Evolutionary conservation across 2,113 vertebrate species (phyloP).

Genomic region (Python bivittatus): DNA sequence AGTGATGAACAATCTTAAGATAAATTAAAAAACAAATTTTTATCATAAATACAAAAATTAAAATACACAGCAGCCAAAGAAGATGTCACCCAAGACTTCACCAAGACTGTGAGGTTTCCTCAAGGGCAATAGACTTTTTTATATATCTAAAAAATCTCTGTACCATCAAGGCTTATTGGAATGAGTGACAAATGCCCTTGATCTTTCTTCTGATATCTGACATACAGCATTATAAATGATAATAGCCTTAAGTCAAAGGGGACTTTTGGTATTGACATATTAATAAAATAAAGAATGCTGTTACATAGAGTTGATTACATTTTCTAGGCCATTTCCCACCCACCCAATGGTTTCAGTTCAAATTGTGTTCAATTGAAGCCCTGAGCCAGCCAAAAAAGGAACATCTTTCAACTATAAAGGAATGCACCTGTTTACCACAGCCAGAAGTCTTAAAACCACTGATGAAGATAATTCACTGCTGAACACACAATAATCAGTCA

Average conservation of each 20-base stretch:
- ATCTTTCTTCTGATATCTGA: conserved; percentile 37
- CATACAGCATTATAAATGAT: conserved; percentile 37
- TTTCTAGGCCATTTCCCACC: neutral
- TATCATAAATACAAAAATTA: neutral
- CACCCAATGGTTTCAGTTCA: neutral
- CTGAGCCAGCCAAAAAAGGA: conserved; percentile 31
- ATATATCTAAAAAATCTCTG: neutral
- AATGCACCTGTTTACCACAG: conserved; percentile 17
- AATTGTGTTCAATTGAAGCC: conserved; percentile 1
- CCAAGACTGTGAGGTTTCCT: neutral
- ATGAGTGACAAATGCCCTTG: conserved; percentile 46
- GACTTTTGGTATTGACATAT: conserved; percentile 13
- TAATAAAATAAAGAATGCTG: conserved; percentile 22
- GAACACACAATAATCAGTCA: neutral
- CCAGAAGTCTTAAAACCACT: conserved; percentile 22
- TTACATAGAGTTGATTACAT: neutral
- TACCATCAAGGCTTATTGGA: conserved; percentile 34
- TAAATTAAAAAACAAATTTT: neutral
- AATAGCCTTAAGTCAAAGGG: conserved; percentile 48
- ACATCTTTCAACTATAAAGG: neutral
- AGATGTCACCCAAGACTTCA: neutral
- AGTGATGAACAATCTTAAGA: neutral
- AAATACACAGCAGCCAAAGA: neutral
- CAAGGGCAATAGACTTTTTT: neutral
- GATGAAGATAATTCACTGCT: neutral